These are phyloP conservation scores for Volucella inanis DNA, from an alignment of 2,888 invertebrate species.

Conservation along the genomic window DNA sequence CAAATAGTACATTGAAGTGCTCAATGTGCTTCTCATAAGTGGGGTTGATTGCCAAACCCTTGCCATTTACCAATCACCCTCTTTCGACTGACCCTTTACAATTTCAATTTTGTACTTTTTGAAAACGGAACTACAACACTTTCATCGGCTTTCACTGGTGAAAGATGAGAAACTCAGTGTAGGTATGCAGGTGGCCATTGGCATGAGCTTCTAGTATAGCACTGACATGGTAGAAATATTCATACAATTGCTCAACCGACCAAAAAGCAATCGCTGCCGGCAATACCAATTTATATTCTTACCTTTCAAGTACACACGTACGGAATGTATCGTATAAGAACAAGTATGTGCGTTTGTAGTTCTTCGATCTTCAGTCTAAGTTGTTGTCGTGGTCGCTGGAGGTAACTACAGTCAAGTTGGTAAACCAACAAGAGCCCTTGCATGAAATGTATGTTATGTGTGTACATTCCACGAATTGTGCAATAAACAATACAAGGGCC, in stretches of 20 bases:
- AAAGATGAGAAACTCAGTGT: slow-evolving; percentile 43
- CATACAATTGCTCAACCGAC: slow-evolving; percentile 69
- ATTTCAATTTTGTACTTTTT: slow-evolving; percentile 37
- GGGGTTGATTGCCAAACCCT: slow-evolving; percentile 8
- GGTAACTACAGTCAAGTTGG: slow-evolving; percentile 58
- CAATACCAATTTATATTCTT: slow-evolving; percentile 72
- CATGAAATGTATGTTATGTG: slow-evolving; percentile 35
- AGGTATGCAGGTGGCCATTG: slow-evolving; percentile 47
- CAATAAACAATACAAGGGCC: slow-evolving; percentile 65
- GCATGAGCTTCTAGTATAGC: slow-evolving; percentile 18
- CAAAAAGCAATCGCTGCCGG: slow-evolving; percentile 74
- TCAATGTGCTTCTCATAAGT: slow-evolving; percentile 26
- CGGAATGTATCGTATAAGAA: too few relatives aligned
- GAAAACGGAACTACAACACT: slow-evolving; percentile 18
- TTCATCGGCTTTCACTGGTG: slow-evolving; percentile 65
- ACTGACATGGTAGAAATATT: too few relatives aligned
- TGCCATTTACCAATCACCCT: background rate
- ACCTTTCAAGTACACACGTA: slow-evolving; percentile 39
- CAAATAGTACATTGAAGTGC: slow-evolving; percentile 33
- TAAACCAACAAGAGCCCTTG: slow-evolving; percentile 60
- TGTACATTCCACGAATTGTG: slow-evolving; percentile 68
- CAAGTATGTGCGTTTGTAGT: too few relatives aligned
- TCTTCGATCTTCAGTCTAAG: slow-evolving; percentile 41
- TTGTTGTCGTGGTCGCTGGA: slow-evolving; percentile 37
- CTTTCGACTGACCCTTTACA: slow-evolving; percentile 5